Base-by-base conservation (phyloP, 2,888 invertebrate species). In the Caenorhabditis sp. region DNA sequence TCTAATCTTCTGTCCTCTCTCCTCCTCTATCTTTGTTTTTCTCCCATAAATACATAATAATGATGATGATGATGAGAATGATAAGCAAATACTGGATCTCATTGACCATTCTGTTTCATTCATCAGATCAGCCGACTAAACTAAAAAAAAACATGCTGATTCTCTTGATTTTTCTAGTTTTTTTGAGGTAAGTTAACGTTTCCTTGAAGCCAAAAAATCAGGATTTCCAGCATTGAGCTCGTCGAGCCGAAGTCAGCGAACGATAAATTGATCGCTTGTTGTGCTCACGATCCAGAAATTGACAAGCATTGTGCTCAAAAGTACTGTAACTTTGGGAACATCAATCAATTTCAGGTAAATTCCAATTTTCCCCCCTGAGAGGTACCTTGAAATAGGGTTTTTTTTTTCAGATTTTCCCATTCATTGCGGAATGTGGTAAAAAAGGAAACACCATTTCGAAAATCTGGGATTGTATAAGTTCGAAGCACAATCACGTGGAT, bases 391-490 rank as follows among this genome's bases (percentile, higher is more conserved):
- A 21, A 58, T 38, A 8, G 27, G 3, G 21, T 31, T 31, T 31
- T 31, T 31, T 20, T 31, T 54, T 77, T 59, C 50, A 82, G 82
- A 70, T 83, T 10, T 56, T 80, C 10, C 77, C 81, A 20, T 84
- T 84, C 63, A 75, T 84, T 20, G 79, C 83, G 10, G 75, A 77
- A 52, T 84, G 84, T 66, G 70, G 73, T 0, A 71, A 80, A 12
- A 70, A 73, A 20, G 84, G 84, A 17, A 70, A 68, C 23, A 84
- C 84, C 5, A 75, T 81, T 17, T 61, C 64, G 10, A 75, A 77
- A 52, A 76, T 84, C 63, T 84, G 84, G 84, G 77, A 81, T 59
- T 84, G 84, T 66, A 81, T 82, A 17, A 80, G 83, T 52, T 81
- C 82, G 20, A 79, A 78, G 54, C 68, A 70, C 62, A 83, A 84